Evolutionary conservation across 2,113 vertebrate species (phyloP).

Genomic region (Carettochelys insculpta): DNA sequence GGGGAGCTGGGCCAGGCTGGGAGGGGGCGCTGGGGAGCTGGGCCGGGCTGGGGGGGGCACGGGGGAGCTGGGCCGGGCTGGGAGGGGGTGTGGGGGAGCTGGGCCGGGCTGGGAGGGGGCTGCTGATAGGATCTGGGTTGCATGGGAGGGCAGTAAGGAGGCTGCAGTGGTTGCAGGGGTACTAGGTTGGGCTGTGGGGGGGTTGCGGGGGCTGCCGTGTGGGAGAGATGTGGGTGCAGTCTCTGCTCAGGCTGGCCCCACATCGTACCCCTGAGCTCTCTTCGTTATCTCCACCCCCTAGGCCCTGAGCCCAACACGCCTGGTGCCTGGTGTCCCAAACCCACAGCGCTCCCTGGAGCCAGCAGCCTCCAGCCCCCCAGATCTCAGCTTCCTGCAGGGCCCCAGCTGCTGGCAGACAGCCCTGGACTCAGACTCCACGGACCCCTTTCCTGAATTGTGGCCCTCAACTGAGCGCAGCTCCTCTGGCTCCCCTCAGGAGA

Average conservation of each 20-base stretch:
- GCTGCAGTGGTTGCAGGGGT: neutral
- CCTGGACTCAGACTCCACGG: constrained; percentile 38
- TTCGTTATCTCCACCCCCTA: constrained; percentile 24
- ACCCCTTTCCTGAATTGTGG: constrained; percentile 78
- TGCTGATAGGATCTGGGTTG: neutral
- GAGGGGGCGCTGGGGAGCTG: too few relatives aligned
- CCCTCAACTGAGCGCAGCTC: constrained; percentile 73
- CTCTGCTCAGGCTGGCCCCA: neutral
- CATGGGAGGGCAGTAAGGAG: neutral
- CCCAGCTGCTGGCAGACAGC: neutral
- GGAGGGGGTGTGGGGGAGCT: neutral
- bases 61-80: neutral
- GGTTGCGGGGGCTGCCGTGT: neutral
- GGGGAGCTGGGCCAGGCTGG: too few relatives aligned
- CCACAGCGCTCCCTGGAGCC: neutral
- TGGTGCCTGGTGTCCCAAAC: constrained; percentile 12
- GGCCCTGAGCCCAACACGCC: constrained; percentile 68
- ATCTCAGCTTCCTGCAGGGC: constrained; percentile 6
- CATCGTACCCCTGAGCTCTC: neutral
- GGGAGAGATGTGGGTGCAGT: neutral
- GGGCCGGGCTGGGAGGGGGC: neutral
- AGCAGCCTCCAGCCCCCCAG: neutral
- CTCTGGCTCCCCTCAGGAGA: constrained; percentile 30
- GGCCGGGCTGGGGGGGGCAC: too few relatives aligned
- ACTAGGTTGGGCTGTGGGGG: neutral